phyloP scores from a whole-genome alignment of 2,113 vertebrate genomes.

The Indicator maculatus region DNA sequence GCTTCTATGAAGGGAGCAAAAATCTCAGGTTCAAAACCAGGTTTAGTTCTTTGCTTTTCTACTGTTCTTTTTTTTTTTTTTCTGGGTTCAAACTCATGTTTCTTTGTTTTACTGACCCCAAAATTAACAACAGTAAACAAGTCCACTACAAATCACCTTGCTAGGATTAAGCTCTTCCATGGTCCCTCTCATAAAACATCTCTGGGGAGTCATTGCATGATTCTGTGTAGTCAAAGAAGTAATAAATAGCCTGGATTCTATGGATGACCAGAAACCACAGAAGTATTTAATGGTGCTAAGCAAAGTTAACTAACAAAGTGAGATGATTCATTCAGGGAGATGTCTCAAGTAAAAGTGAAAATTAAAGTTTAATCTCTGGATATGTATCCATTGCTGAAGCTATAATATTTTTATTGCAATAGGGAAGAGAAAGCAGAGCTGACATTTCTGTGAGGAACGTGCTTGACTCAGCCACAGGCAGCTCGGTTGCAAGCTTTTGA shows the following conservation, averaged over 20 bases:
- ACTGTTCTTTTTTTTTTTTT: not conserved
- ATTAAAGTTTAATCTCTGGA: not conserved
- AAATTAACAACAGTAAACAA: conserved; percentile 8
- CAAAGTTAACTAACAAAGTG: conserved; percentile 3
- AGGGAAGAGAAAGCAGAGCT: not conserved
- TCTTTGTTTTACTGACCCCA: not conserved
- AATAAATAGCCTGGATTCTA: not conserved
- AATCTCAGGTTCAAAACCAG: not conserved
- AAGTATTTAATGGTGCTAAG: not conserved
- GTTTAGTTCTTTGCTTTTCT: not conserved
- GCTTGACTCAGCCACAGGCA: not conserved
- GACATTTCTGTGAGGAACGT: not conserved
- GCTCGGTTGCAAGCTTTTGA: not conserved
- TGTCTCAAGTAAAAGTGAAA: not conserved
- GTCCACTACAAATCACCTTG: not conserved
- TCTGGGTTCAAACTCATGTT: not conserved
- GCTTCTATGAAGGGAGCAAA: not conserved
- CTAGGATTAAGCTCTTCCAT: not conserved
- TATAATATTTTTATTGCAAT: not conserved
- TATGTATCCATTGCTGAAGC: not conserved
- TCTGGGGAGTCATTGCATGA: not conserved
- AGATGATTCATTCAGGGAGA: conserved; percentile 14
- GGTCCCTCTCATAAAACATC: not conserved
- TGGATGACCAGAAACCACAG: not conserved
- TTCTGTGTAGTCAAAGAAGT: not conserved